Evolutionary conservation across 2,797 vertebrate genomes (phyloP), one percentile per base, ranked within the genome.

Genomic region (Megaceryle alcyon): DNA sequence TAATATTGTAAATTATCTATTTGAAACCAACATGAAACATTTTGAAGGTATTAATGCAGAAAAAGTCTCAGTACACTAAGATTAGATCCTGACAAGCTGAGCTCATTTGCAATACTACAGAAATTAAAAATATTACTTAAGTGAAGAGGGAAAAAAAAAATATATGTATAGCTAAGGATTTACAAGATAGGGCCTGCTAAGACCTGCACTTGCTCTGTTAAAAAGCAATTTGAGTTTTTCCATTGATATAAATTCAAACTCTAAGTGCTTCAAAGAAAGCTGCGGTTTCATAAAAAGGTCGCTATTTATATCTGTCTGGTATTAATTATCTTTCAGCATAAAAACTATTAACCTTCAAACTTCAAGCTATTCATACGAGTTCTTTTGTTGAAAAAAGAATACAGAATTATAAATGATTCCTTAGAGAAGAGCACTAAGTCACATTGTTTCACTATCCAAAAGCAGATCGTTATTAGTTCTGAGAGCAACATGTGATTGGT

Each of bases 1-100:
- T 97, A 96, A 89, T 90, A 90, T 71, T 89, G 17, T 33, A 95
- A 97, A 96, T 97, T 90, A 97, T 91, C 84, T 80, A 93, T 76
- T 90, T 92, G 87, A 85, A 94, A 84, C 57, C 73, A 84, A 92
- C 93, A 93, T 84, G 28, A 95, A 95, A 96, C 65, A 8, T 92
- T 97, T 73, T 92, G 69, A 95, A 88, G 70, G 79, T 83, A 95
- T 84, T 87, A 94, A 78, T 48, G 85, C 72, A 94, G 56, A n/a
- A 75, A 54, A 70, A 90, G 56, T 72, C 57, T 82, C 72, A 80
- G 37, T 73, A 90, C 28, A 69, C 48, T 56, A 69, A 90, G 71
- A 84, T 69, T 46, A 90, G 57, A 94, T 69, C 70, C 78, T 83
- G 39, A 80, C 80, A 64, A 18, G 13, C 61, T 81, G 69, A 77